Percentiles rank a stretch among this genome's conserved stretches.
Conservation (phyloP, 2,888 invertebrate species). For the Drosophila merina region DNA sequence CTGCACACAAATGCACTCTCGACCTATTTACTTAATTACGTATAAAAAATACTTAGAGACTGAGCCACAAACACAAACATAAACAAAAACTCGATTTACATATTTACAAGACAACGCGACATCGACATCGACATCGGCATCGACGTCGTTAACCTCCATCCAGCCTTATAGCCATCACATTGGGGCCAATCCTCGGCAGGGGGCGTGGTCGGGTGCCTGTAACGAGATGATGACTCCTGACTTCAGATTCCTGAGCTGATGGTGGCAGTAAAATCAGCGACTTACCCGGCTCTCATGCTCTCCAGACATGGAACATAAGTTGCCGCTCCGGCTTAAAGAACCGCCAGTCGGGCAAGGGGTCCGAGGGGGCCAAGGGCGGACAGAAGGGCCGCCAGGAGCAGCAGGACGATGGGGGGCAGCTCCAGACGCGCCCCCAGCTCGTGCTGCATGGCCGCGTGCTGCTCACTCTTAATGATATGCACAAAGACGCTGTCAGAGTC, state of each 20-base stretch:
- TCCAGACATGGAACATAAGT: conserved; percentile 68
- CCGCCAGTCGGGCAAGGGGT: conserved; percentile 45
- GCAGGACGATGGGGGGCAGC: conserved; percentile 70
- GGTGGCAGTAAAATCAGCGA: conserved; percentile 38
- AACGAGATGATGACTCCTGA: conserved; percentile 36
- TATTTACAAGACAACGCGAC: conserved; percentile 64
- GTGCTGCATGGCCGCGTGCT: conserved; percentile 88
- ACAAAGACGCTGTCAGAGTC: conserved; percentile 93
- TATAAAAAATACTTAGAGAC: conserved; percentile 79
- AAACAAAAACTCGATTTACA: conserved; percentile 63
- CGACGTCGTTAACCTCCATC: conserved; percentile 31
- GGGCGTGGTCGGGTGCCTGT: conserved; percentile 19
- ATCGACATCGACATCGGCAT: conserved; percentile 39
- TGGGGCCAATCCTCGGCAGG: not conserved
- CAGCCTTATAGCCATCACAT: conserved; percentile 1
- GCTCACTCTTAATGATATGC: conserved; percentile 91
- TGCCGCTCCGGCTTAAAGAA: conserved; percentile 47
- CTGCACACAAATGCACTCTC: conserved; percentile 29
- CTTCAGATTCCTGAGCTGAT: conserved; percentile 31
- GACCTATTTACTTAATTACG: conserved; percentile 66
- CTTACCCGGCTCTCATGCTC: conserved; percentile 22
- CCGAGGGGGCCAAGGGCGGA: conserved; percentile 51
- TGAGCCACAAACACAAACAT: conserved; percentile 48
- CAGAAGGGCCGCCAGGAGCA: conserved; percentile 58
- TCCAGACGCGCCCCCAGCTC: conserved; percentile 80